phyloP scores from a whole-genome alignment of 1,140 invertebrate genomes.

The Drosophila biarmipes region DNA sequence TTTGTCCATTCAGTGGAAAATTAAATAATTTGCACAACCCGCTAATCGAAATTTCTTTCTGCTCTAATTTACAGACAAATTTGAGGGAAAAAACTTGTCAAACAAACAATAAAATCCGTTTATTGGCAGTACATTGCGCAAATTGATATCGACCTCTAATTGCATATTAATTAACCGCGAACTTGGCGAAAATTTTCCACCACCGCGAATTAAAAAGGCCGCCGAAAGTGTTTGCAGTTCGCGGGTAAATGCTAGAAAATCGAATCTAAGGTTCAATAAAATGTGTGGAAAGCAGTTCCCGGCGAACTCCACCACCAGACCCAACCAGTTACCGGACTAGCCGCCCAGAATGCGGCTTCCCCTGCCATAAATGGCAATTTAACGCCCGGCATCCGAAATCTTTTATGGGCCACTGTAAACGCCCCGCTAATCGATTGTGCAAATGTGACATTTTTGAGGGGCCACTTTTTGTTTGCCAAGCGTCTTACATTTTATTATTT shows the following conservation, averaged over 20 bases:
- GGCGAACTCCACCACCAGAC: constrained; percentile 4
- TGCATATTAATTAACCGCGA: constrained; percentile 54
- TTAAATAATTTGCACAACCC: not conserved
- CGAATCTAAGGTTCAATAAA: constrained; percentile 17
- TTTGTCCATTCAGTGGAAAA: not conserved
- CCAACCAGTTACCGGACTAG: constrained; percentile 29
- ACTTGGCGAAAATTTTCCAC: constrained; percentile 44
- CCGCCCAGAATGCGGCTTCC: constrained; percentile 7
- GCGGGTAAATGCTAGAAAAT: constrained; percentile 50
- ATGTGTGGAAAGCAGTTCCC: not conserved
- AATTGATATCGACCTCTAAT: constrained; percentile 41
- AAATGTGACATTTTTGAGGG: constrained; percentile 50
- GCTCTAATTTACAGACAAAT: constrained; percentile 35
- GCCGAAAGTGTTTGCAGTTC: constrained; percentile 34
- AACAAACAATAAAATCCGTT: constrained; percentile 38
- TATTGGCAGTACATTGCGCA: constrained; percentile 40
- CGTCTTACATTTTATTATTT: constrained; percentile 32
- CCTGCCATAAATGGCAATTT: constrained; percentile 47
- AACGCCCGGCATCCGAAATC: constrained; percentile 28
- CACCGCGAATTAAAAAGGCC: constrained; percentile 9
- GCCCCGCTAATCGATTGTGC: constrained; percentile 39
- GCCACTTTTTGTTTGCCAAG: constrained; percentile 20
- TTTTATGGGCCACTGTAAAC: constrained; percentile 54
- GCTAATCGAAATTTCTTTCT: constrained; percentile 18
- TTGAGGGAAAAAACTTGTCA: constrained; percentile 22